phyloP scores from a whole-genome alignment of 1,140 invertebrate genomes.

The Diplogasteroides magnus region DNA sequence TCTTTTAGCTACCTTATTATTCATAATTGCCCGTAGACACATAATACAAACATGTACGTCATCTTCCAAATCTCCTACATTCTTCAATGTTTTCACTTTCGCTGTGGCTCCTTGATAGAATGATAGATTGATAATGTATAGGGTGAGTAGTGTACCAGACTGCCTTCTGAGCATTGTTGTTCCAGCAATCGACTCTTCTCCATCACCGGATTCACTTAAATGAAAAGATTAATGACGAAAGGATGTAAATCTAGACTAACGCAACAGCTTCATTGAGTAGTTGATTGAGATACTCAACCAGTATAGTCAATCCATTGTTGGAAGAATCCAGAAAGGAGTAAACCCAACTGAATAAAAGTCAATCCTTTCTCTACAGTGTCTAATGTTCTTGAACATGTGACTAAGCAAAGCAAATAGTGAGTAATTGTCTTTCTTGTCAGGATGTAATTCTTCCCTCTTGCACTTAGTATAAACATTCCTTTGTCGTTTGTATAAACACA shows the following conservation, averaged over 20 bases:
- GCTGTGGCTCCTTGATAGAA: not conserved
- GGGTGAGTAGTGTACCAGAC: no score
- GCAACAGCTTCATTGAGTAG: constrained; percentile 17
- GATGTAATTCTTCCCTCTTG: not conserved
- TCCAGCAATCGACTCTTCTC: not conserved
- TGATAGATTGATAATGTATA: no score
- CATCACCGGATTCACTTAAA: not conserved
- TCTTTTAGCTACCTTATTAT: constrained; percentile 76
- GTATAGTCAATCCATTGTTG: constrained; percentile 87
- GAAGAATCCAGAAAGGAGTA: constrained; percentile 91
- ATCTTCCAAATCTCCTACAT: constrained; percentile 83
- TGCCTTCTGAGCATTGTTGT: not conserved
- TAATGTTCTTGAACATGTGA: no score
- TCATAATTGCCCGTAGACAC: constrained; percentile 98
- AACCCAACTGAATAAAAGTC: constrained; percentile 68
- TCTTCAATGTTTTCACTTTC: constrained; percentile 27
- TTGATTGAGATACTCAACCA: constrained; percentile 77
- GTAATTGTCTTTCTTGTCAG: not conserved
- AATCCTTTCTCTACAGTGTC: no score
- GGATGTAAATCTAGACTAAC: no score
- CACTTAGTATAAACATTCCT: no score
- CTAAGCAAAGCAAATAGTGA: not conserved
- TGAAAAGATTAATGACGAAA: constrained; percentile 4
- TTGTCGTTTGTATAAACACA: not conserved
- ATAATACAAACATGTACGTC: constrained; percentile 98